Percentiles rank a stretch among this genome's conserved stretches.
Evolutionary conservation across 2,797 vertebrate genomes (phyloP).

Genomic region (Channallabes apus): DNA sequence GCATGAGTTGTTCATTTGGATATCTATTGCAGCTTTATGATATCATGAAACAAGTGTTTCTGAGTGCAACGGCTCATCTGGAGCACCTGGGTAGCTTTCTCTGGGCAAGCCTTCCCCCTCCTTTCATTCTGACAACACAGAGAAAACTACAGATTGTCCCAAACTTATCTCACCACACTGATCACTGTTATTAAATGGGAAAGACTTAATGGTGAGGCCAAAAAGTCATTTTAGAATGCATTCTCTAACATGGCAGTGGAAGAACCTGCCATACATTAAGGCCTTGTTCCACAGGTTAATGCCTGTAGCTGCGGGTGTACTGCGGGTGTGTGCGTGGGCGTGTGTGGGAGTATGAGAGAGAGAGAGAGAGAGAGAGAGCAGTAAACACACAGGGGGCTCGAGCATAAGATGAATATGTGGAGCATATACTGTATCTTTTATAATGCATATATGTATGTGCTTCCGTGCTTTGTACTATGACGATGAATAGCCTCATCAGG

Average conservation of each 20-base stretch:
- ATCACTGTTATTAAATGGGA: slow-evolving; percentile 2
- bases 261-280: slow-evolving; percentile 5
- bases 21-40: slow-evolving; percentile 28
- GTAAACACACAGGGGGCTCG: slow-evolving; percentile 16
- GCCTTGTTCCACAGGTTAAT: slow-evolving; percentile 25
- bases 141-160: slow-evolving; percentile 19
- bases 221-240: background rate
- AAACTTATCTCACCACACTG: slow-evolving; percentile 4
- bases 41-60: slow-evolving; percentile 38
- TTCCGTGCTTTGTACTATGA: background rate
- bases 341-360: background rate
- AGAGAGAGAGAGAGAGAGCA: background rate
- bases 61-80: slow-evolving; percentile 24
- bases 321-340: background rate
- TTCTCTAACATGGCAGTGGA: background rate
- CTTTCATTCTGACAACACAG: slow-evolving; percentile 29
- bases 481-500: background rate
- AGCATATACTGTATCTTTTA: slow-evolving; percentile 17
- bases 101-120: background rate
- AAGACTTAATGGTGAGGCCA: slow-evolving; percentile 2
- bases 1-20: slow-evolving; percentile 22
- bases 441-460: background rate
- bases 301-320: background rate
- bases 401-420: slow-evolving; percentile 43
- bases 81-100: slow-evolving; percentile 38